Evolutionary conservation across 2,797 vertebrate genomes (phyloP), one percentile per base, ranked within the genome.

Genomic region (Eleutherodactylus coqui): DNA sequence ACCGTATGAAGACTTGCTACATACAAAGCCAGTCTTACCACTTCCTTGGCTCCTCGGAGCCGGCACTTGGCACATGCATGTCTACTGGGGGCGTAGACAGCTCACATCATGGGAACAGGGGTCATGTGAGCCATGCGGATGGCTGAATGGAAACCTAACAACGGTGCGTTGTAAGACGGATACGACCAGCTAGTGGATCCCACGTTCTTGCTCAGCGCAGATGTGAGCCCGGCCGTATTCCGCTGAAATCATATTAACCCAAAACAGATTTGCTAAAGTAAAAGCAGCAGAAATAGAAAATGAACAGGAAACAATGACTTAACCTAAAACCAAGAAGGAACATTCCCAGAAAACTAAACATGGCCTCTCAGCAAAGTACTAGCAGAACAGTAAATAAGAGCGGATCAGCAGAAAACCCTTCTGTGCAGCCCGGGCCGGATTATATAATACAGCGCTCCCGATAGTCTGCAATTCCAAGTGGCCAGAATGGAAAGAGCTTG

Each of bases 401-500:
- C 36, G 0, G 19, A 19, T 9, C 58, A 16, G 3, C 19, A 5
- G 1, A 8, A 24, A 8, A 21, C 51, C 21, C 21, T 55, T 55
- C 21, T 24, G 51, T 24, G 49, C 55, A 58, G 55, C 10, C 24
- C 55, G 13, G 55, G 53, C 21, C 27, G 2, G 60, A 38, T 69
- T 69, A 70, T 70, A 27, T 70, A 70, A 70, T 5, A 43, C 21
- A 69, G 38, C 41, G 36, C n/a, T 2, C 27, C 73, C 2, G 24
- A 75, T 51, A 9, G 5, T 49, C 43, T 75, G 43, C 45, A 58
- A n/a, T 2, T 36, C 49, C 29, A 14, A 45, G 69, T 75, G 69
- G 38, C 14, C 32, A 73, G 70, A 70, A 24, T 17, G 70, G 70
- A 38, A 62, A 75, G 34, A 60, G 82, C 29, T 55, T 76, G 82